Evolutionary conservation across 1,140 invertebrate genomes (phyloP).

Genomic region (Lepidostoma basale): DNA sequence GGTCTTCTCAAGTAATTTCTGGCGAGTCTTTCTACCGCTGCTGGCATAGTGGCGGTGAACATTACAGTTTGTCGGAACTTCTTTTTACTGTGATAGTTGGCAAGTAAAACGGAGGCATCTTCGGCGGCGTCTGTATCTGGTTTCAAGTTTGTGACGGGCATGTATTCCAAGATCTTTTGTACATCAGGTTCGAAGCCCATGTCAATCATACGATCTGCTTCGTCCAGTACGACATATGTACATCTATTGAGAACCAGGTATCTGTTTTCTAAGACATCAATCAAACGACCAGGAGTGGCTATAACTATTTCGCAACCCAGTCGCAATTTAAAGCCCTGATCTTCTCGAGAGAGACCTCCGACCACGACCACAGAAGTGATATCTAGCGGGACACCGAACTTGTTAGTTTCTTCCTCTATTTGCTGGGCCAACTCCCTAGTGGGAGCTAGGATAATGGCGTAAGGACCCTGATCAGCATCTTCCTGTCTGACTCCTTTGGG

Average conservation of each 20-base stretch:
- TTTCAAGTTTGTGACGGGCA: constrained; percentile 98
- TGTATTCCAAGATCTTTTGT: constrained; percentile 96
- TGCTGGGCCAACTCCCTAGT: constrained; percentile 99
- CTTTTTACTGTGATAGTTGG: constrained; percentile 96
- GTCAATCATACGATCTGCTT: constrained; percentile 99
- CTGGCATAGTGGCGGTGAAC: constrained; percentile 99
- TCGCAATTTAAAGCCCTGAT: constrained; percentile 95
- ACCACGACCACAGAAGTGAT: constrained; percentile 98
- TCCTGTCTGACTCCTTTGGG: constrained; percentile 94
- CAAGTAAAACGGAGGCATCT: constrained; percentile 88
- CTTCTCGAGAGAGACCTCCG: constrained; percentile 96
- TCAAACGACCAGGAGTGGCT: constrained; percentile 98
- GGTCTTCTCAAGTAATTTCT: constrained; percentile 93
- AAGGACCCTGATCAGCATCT: constrained; percentile 96
- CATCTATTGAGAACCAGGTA: constrained; percentile 97
- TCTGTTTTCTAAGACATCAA: constrained; percentile 98
- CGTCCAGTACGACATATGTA: constrained; percentile 91
- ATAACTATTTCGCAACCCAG: constrained; percentile 99
- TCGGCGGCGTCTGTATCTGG: constrained; percentile 98
- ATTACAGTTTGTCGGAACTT: constrained; percentile 99
- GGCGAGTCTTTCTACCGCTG: constrained; percentile 95
- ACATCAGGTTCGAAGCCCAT: constrained; percentile 99
- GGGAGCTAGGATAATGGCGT: constrained; percentile 98
- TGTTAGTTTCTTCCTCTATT: constrained; percentile 98
- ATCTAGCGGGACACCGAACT: constrained; percentile 94